Base-by-base conservation (phyloP, 1,140 invertebrate genomes). In the Diuraphis noxia region DNA sequence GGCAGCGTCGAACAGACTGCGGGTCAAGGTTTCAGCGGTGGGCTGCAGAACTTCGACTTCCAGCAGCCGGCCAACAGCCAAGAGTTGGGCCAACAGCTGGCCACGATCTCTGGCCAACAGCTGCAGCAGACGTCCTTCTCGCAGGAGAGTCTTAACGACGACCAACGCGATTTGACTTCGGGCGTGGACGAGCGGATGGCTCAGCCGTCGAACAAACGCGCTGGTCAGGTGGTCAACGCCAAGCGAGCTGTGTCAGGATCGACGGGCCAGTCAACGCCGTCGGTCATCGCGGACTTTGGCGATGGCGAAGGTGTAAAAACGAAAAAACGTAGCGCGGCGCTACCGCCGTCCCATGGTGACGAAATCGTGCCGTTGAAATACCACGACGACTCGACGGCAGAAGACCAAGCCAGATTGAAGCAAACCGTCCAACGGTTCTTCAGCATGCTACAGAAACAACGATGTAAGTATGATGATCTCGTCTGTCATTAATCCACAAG, bases 371-470 rank as follows among this genome's bases (percentile, higher is more conserved):
- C 90, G 41, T 56, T 91, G 43, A 49, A 91, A 13, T 82, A 92
- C 46, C 41, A 79, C n/a, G 49, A 89, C n/a, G 38, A 91, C 7
- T 46, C 49, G 25, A 84, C n/a, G 25, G 38, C 43, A 21, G 77
- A 92, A 41, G 46, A 92, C 8, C 89, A 91, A 30, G 77, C 77
- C 6, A 81, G 41, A 40, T 82, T 91, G 43, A 91, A 91, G n/a
- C 77, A 91, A 6, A 91, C 89, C 34, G 89, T 91, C 34, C 43
- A 91, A 49, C 72, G 89, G 10, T 91, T 91, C n/a, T 91, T 91
- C 89, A 82, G 23, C 38, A 82, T 91, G 89, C 43, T 91, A 38
- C 41, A 91, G 52, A 82, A 52, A 81, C 40, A 46, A 30, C 77
- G 17, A 1, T 91, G 89, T 91, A 19, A 91, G 63, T 82, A 34